Percentiles rank a stretch among this genome's conserved stretches.
phyloP scores from a whole-genome alignment of 2,888 invertebrate species.

The Dermolepida albohirtum region DNA sequence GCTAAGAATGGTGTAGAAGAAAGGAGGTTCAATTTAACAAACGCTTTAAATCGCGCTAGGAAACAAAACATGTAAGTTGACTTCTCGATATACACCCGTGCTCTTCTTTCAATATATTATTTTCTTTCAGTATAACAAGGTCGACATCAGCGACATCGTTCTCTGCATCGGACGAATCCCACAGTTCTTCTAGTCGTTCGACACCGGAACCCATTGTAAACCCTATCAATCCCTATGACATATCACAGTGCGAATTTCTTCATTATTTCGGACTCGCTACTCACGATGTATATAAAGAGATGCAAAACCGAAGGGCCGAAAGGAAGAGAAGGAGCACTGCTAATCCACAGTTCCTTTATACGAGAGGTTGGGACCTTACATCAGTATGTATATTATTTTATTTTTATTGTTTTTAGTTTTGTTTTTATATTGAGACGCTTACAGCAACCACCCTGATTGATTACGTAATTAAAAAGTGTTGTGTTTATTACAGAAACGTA shows the following conservation, averaged over 20 bases:
- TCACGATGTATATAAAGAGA: slow-evolving; percentile 64
- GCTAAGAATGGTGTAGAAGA: slow-evolving; percentile 61
- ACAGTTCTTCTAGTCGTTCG: slow-evolving; percentile 54
- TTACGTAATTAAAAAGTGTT: not conserved
- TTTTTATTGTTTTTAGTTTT: slow-evolving; percentile 36
- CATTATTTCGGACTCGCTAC: slow-evolving; percentile 66
- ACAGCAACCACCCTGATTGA: too few species aligned
- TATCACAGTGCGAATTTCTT: slow-evolving; percentile 64
- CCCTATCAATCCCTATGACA: slow-evolving; percentile 60
- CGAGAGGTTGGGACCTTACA: slow-evolving; percentile 60
- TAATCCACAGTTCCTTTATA: slow-evolving; percentile 69
- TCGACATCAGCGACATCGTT: slow-evolving; percentile 58
- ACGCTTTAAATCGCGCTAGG: slow-evolving; percentile 60
- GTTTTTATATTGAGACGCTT: slow-evolving; percentile 10
- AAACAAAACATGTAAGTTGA: slow-evolving; percentile 63
- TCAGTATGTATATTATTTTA: slow-evolving; percentile 46
- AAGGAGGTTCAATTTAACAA: slow-evolving; percentile 58
- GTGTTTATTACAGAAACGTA: slow-evolving; percentile 64
- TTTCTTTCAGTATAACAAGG: slow-evolving; percentile 52
- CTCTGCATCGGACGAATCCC: slow-evolving; percentile 61
- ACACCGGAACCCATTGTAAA: slow-evolving; percentile 57
- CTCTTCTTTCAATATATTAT: not conserved
- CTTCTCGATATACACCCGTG: not conserved
- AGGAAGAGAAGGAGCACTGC: slow-evolving; percentile 69
- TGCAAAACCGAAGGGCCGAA: slow-evolving; percentile 68